phyloP scores from a whole-genome alignment of 1,140 invertebrate genomes.

The Lordiphosa mommai region DNA sequence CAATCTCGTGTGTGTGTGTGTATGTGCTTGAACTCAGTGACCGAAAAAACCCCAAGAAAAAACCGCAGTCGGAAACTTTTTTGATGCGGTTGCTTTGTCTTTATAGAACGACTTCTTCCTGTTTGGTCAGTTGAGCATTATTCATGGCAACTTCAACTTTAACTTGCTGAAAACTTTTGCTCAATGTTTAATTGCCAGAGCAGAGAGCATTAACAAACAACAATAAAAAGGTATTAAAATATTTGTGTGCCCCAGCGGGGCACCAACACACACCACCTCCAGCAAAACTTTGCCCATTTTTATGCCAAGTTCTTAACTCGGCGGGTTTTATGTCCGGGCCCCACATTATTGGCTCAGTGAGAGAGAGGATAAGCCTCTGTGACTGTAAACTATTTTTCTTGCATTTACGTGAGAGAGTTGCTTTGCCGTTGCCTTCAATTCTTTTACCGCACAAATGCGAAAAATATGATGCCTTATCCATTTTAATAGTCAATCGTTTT shows the following conservation, averaged over 20 bases:
- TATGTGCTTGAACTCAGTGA: constrained; percentile 8
- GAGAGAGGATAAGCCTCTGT: constrained; percentile 41
- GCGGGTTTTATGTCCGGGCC: constrained; percentile 17
- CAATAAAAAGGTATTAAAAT: constrained; percentile 21
- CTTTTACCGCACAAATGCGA: constrained; percentile 50
- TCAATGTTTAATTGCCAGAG: constrained; percentile 34
- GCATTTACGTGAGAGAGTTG: constrained; percentile 58
- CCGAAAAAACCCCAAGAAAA: constrained; percentile 36
- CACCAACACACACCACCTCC: not conserved
- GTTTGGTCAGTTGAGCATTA: constrained; percentile 33
- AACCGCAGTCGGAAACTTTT: constrained; percentile 46
- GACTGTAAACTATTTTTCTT: constrained; percentile 72
- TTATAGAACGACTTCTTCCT: constrained; percentile 4
- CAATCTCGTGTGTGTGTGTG: constrained; percentile 40
- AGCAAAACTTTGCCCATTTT: constrained; percentile 10
- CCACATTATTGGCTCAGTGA: constrained; percentile 59
- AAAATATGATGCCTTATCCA: constrained; percentile 74
- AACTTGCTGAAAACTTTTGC: constrained; percentile 16
- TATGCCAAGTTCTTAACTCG: constrained; percentile 19
- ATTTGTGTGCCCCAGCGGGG: constrained; percentile 10
- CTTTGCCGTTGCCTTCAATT: not conserved
- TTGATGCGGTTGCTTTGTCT: constrained; percentile 46
- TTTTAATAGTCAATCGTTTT: constrained; percentile 77
- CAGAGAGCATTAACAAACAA: not conserved
- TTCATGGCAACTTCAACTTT: constrained; percentile 42